Evolutionary conservation across 2,113 vertebrate species (phyloP).

Genomic region (Grammomys surdaster): DNA sequence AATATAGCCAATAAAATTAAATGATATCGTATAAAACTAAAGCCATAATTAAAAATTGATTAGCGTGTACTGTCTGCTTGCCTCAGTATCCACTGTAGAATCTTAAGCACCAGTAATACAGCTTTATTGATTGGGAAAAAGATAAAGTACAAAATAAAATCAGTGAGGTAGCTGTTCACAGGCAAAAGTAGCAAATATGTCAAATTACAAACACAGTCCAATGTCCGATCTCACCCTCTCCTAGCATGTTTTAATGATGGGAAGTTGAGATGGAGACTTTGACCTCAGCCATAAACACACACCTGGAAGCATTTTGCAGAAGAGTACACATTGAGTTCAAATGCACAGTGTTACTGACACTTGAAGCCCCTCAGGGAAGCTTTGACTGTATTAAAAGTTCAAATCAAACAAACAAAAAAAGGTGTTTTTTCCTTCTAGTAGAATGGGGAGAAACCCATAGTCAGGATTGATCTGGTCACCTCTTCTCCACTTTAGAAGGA

Average conservation of each 20-base stretch:
- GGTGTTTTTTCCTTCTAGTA: background rate
- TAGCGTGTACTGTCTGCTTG: conserved; percentile 52
- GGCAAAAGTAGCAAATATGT: conserved; percentile 15
- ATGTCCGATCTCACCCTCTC: background rate
- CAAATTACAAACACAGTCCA: background rate
- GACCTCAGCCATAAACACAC: background rate
- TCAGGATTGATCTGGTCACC: background rate
- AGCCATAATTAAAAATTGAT: conserved; percentile 79
- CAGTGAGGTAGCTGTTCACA: background rate
- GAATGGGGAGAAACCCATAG: background rate
- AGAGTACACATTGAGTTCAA: background rate
- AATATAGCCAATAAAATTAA: conserved; percentile 73
- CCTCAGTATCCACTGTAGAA: conserved; percentile 50
- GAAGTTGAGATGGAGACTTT: background rate
- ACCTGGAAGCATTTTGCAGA: background rate
- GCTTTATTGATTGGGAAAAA: conserved; percentile 71
- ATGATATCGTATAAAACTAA: conserved; percentile 75
- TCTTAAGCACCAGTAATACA: conserved; percentile 49
- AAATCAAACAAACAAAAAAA: background rate
- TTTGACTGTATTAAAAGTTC: background rate
- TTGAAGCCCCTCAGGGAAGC: background rate
- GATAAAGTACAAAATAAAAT: conserved; percentile 67
- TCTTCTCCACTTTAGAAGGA: background rate
- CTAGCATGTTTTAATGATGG: background rate
- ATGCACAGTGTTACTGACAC: background rate